These are phyloP conservation scores for Xylocampa areola DNA, from an alignment of 2,888 invertebrate species.

Conservation along the genomic window DNA sequence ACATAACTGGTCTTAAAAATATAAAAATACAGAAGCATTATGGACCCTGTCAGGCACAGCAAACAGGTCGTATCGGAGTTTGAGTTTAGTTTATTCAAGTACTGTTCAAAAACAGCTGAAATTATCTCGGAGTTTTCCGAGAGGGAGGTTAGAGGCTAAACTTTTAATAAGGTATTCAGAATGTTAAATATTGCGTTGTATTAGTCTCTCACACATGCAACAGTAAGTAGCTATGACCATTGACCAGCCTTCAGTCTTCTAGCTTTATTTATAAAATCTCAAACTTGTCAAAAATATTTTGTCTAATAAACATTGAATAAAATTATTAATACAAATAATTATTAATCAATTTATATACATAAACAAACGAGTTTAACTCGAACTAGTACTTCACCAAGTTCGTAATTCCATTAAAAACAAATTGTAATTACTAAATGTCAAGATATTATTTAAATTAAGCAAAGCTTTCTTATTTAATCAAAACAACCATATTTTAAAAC, in stretches of 20 bases:
- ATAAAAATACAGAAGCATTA: no score
- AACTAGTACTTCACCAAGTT: conserved; percentile 2
- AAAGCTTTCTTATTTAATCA: not conserved
- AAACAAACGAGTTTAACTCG: conserved; percentile 42
- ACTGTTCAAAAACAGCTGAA: no score
- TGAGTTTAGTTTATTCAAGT: no score
- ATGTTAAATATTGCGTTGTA: conserved; percentile 24
- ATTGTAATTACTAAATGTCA: no score
- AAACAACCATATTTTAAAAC: not conserved
- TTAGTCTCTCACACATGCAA: conserved; percentile 51
- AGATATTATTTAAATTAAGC: not conserved
- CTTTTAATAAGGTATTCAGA: conserved; percentile 18
- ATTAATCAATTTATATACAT: conserved; percentile 15
- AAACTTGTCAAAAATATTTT: conserved; percentile 64
- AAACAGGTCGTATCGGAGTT: no score
- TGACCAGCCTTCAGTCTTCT: conserved; percentile 79
- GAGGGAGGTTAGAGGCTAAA: no score
- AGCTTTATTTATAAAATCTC: conserved; percentile 72
- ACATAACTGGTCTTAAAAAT: no score
- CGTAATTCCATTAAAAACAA: no score
- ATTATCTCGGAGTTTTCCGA: no score
- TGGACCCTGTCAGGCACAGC: no score
- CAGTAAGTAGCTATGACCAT: conserved; percentile 55
- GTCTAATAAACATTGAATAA: conserved; percentile 28
- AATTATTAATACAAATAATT: conserved; percentile 11